These are phyloP conservation scores for Acrossocheilus wenchowensis DNA, from an alignment of 2,797 vertebrate species.

Conservation along the genomic window DNA sequence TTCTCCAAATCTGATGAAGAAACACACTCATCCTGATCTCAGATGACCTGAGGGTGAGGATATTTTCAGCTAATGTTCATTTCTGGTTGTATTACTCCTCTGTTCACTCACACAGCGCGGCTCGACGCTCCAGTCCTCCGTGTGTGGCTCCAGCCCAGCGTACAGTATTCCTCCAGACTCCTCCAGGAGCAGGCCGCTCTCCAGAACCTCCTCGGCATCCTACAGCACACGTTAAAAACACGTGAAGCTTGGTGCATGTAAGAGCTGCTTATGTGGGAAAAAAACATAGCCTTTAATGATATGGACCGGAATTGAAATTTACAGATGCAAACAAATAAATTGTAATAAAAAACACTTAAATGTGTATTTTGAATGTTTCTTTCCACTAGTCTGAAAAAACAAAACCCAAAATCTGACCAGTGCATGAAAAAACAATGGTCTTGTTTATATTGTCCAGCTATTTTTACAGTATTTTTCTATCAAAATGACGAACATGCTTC, in stretches of 20 bases:
- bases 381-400: background rate
- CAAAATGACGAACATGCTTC: background rate
- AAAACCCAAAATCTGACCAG: background rate
- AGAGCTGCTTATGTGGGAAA: background rate
- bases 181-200: constrained; percentile 57
- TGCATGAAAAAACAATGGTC: background rate
- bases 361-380: background rate
- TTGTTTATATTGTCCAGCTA: background rate
- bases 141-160: constrained; percentile 55
- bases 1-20: background rate
- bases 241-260: background rate
- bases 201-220: constrained; percentile 64
- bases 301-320: background rate
- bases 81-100: background rate
- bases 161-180: constrained; percentile 57
- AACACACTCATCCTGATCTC: no score
- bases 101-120: constrained; percentile 67
- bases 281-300: background rate
- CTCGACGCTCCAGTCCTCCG: constrained; percentile 67
- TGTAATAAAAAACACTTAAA: no score
- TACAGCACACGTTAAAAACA: background rate
- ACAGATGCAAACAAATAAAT: background rate
- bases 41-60: background rate
- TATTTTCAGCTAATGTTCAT: background rate
- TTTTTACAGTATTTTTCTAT: background rate